Percentiles rank a stretch among this genome's conserved stretches.
phyloP scores from a whole-genome alignment of 1,140 invertebrate genomes.

The Penaeus chinensis region DNA sequence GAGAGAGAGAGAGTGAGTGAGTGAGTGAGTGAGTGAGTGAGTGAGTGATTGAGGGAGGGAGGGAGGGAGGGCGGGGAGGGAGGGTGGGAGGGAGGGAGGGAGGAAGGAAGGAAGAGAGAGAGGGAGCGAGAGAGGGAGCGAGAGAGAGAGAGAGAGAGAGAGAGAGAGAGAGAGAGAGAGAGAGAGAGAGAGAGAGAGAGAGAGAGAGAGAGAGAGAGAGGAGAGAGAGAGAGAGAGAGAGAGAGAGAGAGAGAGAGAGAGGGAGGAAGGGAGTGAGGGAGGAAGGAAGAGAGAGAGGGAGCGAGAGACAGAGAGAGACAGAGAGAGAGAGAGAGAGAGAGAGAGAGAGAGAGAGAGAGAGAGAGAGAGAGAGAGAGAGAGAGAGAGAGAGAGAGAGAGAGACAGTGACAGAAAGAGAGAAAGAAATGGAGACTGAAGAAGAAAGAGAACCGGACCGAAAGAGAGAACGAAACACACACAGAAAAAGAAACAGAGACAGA shows the following conservation, averaged over 20 bases:
- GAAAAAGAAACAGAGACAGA: too few relatives aligned
- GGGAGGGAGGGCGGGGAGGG: neutral
- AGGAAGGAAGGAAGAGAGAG: neutral
- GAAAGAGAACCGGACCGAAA: too few relatives aligned
- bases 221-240: neutral
- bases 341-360: too few relatives aligned
- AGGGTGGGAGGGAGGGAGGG: neutral
- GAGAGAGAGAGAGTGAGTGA: neutral
- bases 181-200: neutral
- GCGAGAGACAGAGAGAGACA: too few relatives aligned
- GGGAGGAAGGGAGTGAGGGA: neutral
- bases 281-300: too few relatives aligned
- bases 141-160: neutral
- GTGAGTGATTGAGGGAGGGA: neutral
- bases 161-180: neutral
- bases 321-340: too few relatives aligned
- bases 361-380: too few relatives aligned
- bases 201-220: too few relatives aligned
- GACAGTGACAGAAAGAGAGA: too few relatives aligned
- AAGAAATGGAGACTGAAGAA: too few relatives aligned
- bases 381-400: too few relatives aligned
- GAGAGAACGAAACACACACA: too few relatives aligned
- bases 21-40: neutral
- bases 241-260: constrained; percentile 6
- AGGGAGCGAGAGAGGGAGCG: neutral